Percentiles rank a stretch among this genome's conserved stretches.
Conservation (phyloP, 2,797 vertebrate genomes). For the Columba guinea region DNA sequence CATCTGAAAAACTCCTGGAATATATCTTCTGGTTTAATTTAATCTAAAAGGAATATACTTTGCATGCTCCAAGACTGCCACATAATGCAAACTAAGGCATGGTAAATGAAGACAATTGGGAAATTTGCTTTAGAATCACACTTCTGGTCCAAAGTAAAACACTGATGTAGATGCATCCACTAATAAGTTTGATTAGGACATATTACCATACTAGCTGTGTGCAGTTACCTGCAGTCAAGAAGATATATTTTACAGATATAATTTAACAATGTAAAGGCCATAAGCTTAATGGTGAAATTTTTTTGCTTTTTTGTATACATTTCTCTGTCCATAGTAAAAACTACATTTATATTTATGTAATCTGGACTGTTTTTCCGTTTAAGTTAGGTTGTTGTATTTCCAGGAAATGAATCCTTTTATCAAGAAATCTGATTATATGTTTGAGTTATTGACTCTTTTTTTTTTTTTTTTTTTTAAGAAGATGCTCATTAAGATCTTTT, state of each 20-base stretch:
- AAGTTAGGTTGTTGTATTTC: conserved; percentile 60
- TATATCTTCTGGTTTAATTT: background rate
- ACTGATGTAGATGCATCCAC: background rate
- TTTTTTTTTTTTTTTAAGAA: conserved; percentile 24
- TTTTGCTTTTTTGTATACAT: background rate
- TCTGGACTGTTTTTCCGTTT: background rate
- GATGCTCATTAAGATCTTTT: conserved; percentile 79
- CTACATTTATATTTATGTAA: conserved; percentile 24
- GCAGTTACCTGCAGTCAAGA: background rate
- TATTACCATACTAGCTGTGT: background rate
- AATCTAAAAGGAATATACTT: background rate
- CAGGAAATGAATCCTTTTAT: conserved; percentile 59
- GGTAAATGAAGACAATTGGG: background rate
- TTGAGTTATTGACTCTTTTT: conserved; percentile 77
- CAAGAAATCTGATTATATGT: conserved; percentile 79
- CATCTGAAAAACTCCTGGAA: background rate
- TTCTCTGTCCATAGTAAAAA: conserved; percentile 11
- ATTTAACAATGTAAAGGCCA: background rate
- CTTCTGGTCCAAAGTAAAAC: background rate
- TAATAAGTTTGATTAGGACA: background rate
- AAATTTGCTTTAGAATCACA: conserved; percentile 16
- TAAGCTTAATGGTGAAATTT: background rate
- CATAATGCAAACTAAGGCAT: background rate
- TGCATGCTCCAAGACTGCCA: background rate
- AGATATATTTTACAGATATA: background rate